A percentile compares a stretch with the other conserved stretches of the same genome.
These are phyloP conservation scores for Drosophila imparisetae DNA, from an alignment of 2,888 invertebrate genomes.

Conservation along the genomic window DNA sequence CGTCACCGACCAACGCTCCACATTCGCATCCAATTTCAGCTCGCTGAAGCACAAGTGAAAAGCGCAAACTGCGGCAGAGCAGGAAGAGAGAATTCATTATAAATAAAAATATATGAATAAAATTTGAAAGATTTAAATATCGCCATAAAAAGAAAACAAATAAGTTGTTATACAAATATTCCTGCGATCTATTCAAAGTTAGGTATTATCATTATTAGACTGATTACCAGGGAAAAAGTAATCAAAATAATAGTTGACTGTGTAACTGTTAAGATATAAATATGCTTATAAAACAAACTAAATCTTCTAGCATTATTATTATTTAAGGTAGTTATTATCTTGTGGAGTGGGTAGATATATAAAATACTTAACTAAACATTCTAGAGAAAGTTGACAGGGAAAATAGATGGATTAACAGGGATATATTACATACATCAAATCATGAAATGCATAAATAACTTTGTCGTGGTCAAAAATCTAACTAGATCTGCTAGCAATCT, in stretches of 20 bases:
- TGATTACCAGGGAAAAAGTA: neutral
- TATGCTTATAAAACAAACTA: neutral
- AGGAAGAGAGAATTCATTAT: neutral
- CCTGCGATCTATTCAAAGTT: neutral
- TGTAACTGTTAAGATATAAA: neutral
- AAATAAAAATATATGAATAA: no score
- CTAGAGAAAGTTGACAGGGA: neutral
- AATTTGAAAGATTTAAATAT: no score
- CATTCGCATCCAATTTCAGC: constrained; percentile 96
- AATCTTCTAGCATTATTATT: neutral
- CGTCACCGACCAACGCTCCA: constrained; percentile 98
- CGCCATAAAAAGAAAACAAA: no score
- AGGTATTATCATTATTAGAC: neutral
- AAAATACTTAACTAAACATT: neutral
- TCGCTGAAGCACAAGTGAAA: constrained; percentile 99
- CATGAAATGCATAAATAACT: neutral
- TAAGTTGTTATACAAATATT: neutral
- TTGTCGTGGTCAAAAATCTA: neutral
- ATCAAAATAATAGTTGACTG: neutral
- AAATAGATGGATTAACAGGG: neutral
- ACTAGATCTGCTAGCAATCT: neutral
- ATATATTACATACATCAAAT: neutral
- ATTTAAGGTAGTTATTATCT: neutral
- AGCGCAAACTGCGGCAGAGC: constrained; percentile 91
- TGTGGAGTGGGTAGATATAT: neutral